phyloP scores from a whole-genome alignment of 2,797 vertebrate species.

The Sparidentex hasta region DNA sequence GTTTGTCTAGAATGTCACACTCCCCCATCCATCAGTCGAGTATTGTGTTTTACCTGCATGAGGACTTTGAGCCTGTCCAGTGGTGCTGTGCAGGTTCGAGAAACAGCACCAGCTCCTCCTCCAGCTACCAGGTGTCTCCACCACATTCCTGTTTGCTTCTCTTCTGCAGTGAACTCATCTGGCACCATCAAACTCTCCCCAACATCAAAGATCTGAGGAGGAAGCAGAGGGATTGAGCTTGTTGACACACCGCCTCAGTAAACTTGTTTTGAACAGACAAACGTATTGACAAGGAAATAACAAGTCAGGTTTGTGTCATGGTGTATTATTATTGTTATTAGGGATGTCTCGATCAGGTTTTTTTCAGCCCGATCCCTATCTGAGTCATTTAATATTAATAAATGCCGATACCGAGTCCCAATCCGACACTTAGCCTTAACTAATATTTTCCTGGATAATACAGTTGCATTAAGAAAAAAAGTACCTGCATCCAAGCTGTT shows the following conservation, averaged over 20 bases:
- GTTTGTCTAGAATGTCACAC: background rate
- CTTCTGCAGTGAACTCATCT: constrained; percentile 97
- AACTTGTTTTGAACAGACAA: background rate
- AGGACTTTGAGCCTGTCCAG: constrained; percentile 96
- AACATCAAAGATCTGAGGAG: constrained; percentile 94
- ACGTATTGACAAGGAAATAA: background rate
- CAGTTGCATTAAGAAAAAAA: too few relatives aligned
- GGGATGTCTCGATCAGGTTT: too few relatives aligned
- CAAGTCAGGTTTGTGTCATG: too few relatives aligned
- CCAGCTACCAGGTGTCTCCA: constrained; percentile 98
- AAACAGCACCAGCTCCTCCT: constrained; percentile 94
- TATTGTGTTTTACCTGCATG: constrained; percentile 90
- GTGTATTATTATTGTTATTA: too few relatives aligned
- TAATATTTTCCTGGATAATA: too few relatives aligned
- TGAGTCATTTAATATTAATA: too few relatives aligned
- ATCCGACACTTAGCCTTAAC: too few relatives aligned
- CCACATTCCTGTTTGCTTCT: constrained; percentile 96
- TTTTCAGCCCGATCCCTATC: too few relatives aligned
- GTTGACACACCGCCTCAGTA: too few relatives aligned
- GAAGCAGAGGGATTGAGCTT: background rate
- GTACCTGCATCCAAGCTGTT: too few relatives aligned
- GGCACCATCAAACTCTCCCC: constrained; percentile 96
- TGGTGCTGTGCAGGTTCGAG: constrained; percentile 95
- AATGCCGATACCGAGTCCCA: too few relatives aligned
- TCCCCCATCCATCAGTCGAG: too few relatives aligned